Conservation (phyloP, 2,797 vertebrate species). For the Erithacus rubecula region DNA sequence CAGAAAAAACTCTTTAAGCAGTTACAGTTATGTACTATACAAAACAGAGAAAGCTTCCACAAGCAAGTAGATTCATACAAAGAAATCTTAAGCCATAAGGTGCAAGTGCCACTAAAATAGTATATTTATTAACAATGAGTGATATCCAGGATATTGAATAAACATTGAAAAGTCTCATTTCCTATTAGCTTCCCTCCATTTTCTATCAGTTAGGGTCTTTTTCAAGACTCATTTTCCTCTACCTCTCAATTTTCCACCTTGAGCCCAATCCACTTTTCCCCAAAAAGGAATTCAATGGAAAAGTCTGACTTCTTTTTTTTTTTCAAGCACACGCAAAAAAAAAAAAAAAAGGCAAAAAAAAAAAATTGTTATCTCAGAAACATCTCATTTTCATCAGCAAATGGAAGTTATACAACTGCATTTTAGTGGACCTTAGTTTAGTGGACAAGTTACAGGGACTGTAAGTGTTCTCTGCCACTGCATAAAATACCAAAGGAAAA, state of each 20-base stretch:
- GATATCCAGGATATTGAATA: not conserved
- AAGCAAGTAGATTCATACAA: not conserved
- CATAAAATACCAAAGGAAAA: not conserved
- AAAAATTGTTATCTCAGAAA: not conserved
- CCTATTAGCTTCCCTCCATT: not conserved
- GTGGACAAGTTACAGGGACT: not conserved
- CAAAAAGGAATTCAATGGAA: not conserved
- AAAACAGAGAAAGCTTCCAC: not conserved
- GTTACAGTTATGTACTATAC: not conserved
- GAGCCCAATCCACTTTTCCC: not conserved
- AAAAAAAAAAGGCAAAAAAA: accelerated
- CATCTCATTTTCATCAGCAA: not conserved
- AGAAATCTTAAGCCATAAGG: not conserved
- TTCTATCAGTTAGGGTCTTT: not conserved
- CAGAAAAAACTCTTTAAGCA: not conserved
- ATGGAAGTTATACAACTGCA: not conserved
- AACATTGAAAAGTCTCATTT: not conserved
- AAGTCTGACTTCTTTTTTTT: not conserved
- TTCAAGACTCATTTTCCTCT: not conserved
- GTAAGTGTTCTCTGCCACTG: not conserved
- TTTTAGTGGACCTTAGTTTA: not conserved
- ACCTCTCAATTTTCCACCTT: not conserved
- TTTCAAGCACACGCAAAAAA: not conserved
- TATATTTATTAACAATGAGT: not conserved
- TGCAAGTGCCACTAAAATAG: not conserved